These are phyloP conservation scores for Aphyosemion australe DNA, from an alignment of 2,113 vertebrate genomes.

Conservation along the genomic window DNA sequence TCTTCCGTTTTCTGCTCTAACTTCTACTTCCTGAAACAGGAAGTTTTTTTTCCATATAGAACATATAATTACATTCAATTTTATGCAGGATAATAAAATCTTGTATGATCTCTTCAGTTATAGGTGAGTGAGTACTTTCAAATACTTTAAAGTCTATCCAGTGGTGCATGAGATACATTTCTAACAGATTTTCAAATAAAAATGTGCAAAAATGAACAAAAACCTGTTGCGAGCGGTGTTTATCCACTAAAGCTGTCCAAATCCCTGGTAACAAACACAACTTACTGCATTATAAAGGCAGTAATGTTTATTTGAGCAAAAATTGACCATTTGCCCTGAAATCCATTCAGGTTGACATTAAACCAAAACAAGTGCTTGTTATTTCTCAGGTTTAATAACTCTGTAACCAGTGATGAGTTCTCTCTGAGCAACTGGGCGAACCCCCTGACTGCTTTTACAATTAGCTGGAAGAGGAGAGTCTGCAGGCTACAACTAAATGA, in stretches of 20 bases:
- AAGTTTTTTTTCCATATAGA: no score
- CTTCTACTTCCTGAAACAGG: no score
- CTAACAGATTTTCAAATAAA: no score
- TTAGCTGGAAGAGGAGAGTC: conserved; percentile 52
- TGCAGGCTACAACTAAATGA: conserved; percentile 81
- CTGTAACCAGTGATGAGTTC: conserved; percentile 37
- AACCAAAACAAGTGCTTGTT: conserved; percentile 4
- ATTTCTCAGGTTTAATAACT: conserved; percentile 30
- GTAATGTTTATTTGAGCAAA: conserved; percentile 4
- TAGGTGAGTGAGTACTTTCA: no score
- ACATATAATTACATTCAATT: no score
- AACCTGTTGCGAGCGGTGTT: no score
- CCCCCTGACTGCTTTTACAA: conserved; percentile 49
- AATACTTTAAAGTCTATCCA: no score
- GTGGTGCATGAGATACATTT: no score
- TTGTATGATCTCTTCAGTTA: no score
- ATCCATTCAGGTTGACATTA: neutral
- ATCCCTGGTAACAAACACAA: neutral
- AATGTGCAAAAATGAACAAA: no score
- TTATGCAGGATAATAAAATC: no score
- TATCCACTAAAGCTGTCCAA: neutral
- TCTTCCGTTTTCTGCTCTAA: no score
- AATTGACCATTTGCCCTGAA: neutral
- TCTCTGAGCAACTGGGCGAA: conserved; percentile 35
- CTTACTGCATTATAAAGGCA: neutral